A percentile compares a stretch with the other conserved stretches of the same genome.
Evolutionary conservation across 2,797 vertebrate species (phyloP).

Genomic region (Sardinella longiceps): DNA sequence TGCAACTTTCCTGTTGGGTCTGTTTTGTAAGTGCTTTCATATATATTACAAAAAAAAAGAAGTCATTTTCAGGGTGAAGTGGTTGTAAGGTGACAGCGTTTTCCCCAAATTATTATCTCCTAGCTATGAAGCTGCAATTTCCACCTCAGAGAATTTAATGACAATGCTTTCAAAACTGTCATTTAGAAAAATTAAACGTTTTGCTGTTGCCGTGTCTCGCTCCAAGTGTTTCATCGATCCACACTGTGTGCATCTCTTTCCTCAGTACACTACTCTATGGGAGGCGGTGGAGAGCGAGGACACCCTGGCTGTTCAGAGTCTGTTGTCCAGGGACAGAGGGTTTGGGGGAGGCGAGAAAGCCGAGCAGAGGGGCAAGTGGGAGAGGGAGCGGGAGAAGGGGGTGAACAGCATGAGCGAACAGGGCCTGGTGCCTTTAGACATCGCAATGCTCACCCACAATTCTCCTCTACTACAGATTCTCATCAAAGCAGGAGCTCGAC

Average conservation of each 20-base stretch:
- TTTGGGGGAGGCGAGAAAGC: constrained; percentile 55
- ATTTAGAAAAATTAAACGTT: neutral
- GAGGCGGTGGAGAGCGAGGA: constrained; percentile 81
- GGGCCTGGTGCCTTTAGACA: constrained; percentile 77
- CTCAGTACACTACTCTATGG: constrained; percentile 75
- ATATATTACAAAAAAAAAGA: neutral
- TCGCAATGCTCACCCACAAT: constrained; percentile 79
- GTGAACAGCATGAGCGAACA: constrained; percentile 76
- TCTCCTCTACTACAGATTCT: constrained; percentile 74
- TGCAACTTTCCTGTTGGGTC: constrained; percentile 13
- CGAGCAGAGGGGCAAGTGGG: constrained; percentile 67
- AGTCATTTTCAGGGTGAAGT: neutral
- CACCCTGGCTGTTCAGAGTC: constrained; percentile 72
- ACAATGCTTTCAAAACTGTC: neutral
- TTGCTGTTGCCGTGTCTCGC: neutral
- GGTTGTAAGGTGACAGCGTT: neutral
- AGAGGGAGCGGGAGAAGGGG: constrained; percentile 62
- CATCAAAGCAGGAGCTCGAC: constrained; percentile 73
- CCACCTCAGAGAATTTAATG: neutral
- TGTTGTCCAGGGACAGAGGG: constrained; percentile 70
- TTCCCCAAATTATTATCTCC: neutral
- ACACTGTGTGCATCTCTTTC: constrained; percentile 28
- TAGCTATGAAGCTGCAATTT: neutral
- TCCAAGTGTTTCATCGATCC: constrained; percentile 20
- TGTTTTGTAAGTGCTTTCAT: constrained; percentile 10